phyloP scores from a whole-genome alignment of 2,113 vertebrate species.

The Dicrurus megarhynchus region DNA sequence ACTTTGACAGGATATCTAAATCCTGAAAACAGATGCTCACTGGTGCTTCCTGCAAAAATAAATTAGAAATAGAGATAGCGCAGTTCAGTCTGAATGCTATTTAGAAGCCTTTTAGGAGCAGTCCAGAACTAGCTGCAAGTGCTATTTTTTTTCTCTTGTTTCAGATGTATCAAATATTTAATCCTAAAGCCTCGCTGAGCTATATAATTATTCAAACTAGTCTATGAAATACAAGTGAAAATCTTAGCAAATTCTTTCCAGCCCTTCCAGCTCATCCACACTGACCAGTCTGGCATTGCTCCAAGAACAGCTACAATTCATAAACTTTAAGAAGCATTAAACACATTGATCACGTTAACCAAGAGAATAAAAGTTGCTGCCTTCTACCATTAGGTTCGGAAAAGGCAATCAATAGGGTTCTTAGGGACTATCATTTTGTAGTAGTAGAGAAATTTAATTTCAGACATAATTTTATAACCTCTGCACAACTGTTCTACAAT shows the following conservation, averaged over 20 bases:
- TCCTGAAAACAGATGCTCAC: background rate
- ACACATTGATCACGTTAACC: slow-evolving; percentile 55
- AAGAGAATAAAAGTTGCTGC: slow-evolving; percentile 47
- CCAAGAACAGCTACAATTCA: slow-evolving; percentile 52
- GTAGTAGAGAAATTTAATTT: slow-evolving; percentile 47
- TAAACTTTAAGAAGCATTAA: slow-evolving; percentile 57
- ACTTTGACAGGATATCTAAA: background rate
- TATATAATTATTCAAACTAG: background rate
- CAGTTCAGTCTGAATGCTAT: background rate
- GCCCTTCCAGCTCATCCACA: background rate
- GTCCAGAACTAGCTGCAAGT: background rate
- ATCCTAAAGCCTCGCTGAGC: background rate
- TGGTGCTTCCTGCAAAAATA: background rate
- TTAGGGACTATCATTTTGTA: slow-evolving; percentile 55
- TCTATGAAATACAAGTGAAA: background rate
- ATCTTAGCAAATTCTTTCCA: background rate
- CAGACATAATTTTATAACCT: slow-evolving; percentile 52
- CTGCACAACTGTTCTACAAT: slow-evolving; percentile 54
- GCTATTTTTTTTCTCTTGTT: background rate
- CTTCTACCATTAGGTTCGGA: slow-evolving; percentile 48
- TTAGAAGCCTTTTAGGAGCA: background rate
- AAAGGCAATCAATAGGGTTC: slow-evolving; percentile 43
- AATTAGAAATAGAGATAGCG: background rate
- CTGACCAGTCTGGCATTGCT: slow-evolving; percentile 32
- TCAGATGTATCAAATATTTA: background rate